Percentiles rank a stretch among this genome's conserved stretches.
Conservation (phyloP, 1,140 invertebrate species). For the Procambarus virginalis region DNA sequence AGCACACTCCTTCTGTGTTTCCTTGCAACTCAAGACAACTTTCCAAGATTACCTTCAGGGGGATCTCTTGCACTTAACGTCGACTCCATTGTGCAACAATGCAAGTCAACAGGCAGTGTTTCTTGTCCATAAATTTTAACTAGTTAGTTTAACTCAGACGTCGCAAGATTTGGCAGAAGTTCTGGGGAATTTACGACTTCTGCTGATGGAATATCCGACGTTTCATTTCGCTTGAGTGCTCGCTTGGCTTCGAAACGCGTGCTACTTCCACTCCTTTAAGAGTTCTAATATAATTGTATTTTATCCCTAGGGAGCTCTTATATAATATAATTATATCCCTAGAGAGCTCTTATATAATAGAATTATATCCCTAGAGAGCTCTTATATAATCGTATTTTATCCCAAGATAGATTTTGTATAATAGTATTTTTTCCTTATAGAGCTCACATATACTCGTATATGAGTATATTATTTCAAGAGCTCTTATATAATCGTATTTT, state of each 20-base stretch:
- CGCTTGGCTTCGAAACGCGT: background rate
- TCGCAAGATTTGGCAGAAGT: background rate
- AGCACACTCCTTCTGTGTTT: too few relatives aligned
- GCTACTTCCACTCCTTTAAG: background rate
- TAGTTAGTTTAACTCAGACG: background rate
- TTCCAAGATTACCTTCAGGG: too few relatives aligned
- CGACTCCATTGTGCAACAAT: background rate
- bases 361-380: background rate
- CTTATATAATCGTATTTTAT: too few relatives aligned
- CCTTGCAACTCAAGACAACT: too few relatives aligned
- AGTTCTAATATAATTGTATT: background rate
- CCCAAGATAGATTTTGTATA: too few relatives aligned
- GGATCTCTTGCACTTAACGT: background rate
- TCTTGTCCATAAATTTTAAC: background rate
- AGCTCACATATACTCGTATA: too few relatives aligned
- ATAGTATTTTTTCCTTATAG: too few relatives aligned
- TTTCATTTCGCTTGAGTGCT: background rate
- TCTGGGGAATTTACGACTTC: background rate
- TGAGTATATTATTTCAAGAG: too few relatives aligned
- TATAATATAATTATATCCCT: too few relatives aligned
- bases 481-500: background rate
- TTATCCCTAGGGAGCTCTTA: too few relatives aligned
- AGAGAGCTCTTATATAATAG: too few relatives aligned
- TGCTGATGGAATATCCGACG: background rate
- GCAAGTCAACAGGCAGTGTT: background rate